These are phyloP conservation scores for Pristionchus japonicus DNA, from an alignment of 2,888 invertebrate genomes.

Conservation along the genomic window DNA sequence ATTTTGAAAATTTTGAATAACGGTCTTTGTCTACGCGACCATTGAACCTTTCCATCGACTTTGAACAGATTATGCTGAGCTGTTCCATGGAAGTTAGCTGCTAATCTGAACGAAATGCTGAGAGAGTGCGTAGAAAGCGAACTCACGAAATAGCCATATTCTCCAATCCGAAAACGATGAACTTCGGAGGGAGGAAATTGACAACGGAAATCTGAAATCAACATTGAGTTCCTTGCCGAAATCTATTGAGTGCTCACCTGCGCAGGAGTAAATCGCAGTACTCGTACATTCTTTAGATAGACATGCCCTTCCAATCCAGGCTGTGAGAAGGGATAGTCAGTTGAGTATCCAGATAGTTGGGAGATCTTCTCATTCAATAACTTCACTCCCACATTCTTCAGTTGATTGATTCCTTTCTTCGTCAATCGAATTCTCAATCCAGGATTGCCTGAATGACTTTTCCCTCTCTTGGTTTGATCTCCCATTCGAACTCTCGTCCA, in stretches of 20 bases:
- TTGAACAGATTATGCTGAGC: constrained; percentile 52
- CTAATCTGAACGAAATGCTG: not conserved
- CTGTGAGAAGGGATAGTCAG: constrained; percentile 66
- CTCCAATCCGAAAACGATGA: constrained; percentile 66
- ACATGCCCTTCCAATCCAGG: constrained; percentile 68
- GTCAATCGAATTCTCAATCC: constrained; percentile 72
- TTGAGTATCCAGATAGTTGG: constrained; percentile 50
- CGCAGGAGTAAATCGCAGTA: constrained; percentile 68
- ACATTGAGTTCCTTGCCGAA: not conserved
- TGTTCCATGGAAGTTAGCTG: constrained; percentile 22
- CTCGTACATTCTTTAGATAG: constrained; percentile 63
- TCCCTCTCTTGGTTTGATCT: not conserved
- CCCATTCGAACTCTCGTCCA: not conserved
- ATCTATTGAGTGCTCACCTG: constrained; percentile 48
- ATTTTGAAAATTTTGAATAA: no score
- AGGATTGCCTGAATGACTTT: constrained; percentile 65
- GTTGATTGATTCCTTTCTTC: constrained; percentile 72
- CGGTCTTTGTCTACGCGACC: not conserved
- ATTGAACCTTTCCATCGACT: constrained; percentile 53
- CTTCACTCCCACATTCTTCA: constrained; percentile 71
- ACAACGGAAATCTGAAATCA: constrained; percentile 61
- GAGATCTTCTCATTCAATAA: constrained; percentile 72
- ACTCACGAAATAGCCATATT: constrained; percentile 68
- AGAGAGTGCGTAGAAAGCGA: not conserved
- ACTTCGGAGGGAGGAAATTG: constrained; percentile 69